phyloP scores from a whole-genome alignment of 2,797 vertebrate species.

The Cyclopterus lumpus region DNA sequence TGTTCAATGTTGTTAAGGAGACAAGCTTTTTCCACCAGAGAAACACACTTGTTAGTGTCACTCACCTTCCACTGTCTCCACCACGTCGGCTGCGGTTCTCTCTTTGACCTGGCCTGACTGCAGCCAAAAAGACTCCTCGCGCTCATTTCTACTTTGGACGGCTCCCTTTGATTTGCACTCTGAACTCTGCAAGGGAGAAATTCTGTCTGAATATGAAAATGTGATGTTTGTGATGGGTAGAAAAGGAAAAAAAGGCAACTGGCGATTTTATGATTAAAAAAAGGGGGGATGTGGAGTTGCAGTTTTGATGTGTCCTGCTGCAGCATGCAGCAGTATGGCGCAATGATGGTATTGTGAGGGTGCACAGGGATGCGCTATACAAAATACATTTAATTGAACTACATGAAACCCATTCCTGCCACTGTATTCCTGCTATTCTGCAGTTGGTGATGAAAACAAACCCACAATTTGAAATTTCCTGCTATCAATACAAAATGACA shows the following conservation, averaged over 20 bases:
- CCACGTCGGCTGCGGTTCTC: slow-evolving; percentile 70
- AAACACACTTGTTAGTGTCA: neutral
- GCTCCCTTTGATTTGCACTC: slow-evolving; percentile 78
- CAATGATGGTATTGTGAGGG: neutral
- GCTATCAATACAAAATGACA: too few species aligned
- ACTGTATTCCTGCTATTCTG: neutral
- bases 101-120: slow-evolving; percentile 81
- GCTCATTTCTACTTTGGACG: slow-evolving; percentile 77
- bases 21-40: neutral
- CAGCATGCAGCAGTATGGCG: neutral
- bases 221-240: slow-evolving; percentile 5
- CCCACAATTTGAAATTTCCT: neutral
- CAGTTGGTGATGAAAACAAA: neutral
- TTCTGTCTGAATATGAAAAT: slow-evolving; percentile 10
- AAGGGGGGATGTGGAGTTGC: neutral
- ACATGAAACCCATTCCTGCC: neutral
- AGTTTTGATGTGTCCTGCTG: neutral
- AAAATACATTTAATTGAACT: too few species aligned
- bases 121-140: slow-evolving; percentile 83
- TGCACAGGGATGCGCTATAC: neutral
- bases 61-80: slow-evolving; percentile 71
- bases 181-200: slow-evolving; percentile 75
- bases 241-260: neutral
- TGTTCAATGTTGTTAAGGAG: neutral
- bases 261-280: neutral